phyloP scores from a whole-genome alignment of 2,888 invertebrate genomes.

The Caenorhabditis sp. region DNA sequence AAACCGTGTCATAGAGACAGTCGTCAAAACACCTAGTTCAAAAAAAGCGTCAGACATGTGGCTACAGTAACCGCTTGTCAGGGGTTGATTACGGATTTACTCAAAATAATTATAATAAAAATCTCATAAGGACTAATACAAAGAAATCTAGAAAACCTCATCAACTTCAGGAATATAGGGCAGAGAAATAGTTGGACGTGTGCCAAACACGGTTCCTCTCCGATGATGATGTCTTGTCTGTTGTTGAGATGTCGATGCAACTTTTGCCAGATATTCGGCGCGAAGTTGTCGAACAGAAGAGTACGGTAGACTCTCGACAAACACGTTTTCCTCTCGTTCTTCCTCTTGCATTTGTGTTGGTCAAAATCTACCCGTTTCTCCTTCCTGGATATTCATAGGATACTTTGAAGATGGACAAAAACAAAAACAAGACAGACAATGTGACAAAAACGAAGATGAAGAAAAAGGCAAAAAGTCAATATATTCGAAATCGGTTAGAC shows the following conservation, averaged over 20 bases:
- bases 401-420: too few relatives aligned
- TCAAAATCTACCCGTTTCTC: neutral
- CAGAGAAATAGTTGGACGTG: conserved; percentile 44
- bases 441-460: conserved; percentile 10
- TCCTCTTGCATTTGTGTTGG: neutral
- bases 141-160: conserved; percentile 39
- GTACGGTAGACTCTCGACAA: conserved; percentile 31
- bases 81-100: too few relatives aligned
- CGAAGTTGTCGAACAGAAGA: conserved; percentile 49
- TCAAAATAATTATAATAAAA: too few relatives aligned
- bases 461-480: neutral
- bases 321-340: neutral
- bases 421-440: conserved; percentile 3
- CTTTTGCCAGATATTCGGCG: conserved; percentile 48
- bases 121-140: too few relatives aligned
- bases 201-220: conserved; percentile 38
- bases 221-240: conserved; percentile 12
- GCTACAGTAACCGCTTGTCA: too few relatives aligned
- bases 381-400: conserved; percentile 1
- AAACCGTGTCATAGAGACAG: too few relatives aligned
- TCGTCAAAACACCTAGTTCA: too few relatives aligned
- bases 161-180: conserved; percentile 61
- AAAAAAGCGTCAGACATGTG: too few relatives aligned
- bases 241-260: conserved; percentile 27
- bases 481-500: neutral